Evolutionary conservation across 2,888 invertebrate species (phyloP), one percentile per base, ranked within the genome.

Genomic region (Nezara viridula): DNA sequence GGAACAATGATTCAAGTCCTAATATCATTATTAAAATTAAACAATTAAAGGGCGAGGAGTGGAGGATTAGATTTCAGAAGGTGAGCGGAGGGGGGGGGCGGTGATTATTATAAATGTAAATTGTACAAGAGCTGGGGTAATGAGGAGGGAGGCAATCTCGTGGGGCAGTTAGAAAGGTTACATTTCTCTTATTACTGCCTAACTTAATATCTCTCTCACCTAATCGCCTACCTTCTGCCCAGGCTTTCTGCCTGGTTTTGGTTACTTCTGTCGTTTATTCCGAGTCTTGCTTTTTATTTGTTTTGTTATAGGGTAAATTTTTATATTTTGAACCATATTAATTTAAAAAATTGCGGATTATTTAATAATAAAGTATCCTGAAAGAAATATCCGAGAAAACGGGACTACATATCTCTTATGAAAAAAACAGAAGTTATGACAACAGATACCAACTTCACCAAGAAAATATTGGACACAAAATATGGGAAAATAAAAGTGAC

Each of bases 111-210:
- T 81, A n/a, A 81, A 81, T 81, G 81, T n/a, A 81, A 81, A 81
- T 40, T 44, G 81, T 81, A 1, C 7, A 12, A 7, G 10, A 81
- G 81, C 4, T 47, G 81, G 40, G 44, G 81, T 81, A 81, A 81
- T 81, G 81, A 81, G 81, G 81, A n/a, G 14, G 19, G 2, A 44
- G 81, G 44, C 24, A 81, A 77, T 77, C 24, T 77, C 9, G 24
- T 12, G 10, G 24, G 81, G 81, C 81, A 81, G 44, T 81, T 81
- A 81, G 81, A 81, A 47, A 40, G 44, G 44, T 81, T 81, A 81
- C 81, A 81, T 81, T 81, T 81, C 81, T 81, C 81, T 81, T 81
- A 81, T 81, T 81, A 81, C 81, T n/a, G 2, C n/a, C 81, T 81
- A 81, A 44, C 81, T 7, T n/a, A 81, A 81, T n/a, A n/a, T 81